Percentiles rank a stretch among this genome's conserved stretches.
Evolutionary conservation across 2,888 invertebrate species (phyloP).

Genomic region (Charanyca ferruginea): DNA sequence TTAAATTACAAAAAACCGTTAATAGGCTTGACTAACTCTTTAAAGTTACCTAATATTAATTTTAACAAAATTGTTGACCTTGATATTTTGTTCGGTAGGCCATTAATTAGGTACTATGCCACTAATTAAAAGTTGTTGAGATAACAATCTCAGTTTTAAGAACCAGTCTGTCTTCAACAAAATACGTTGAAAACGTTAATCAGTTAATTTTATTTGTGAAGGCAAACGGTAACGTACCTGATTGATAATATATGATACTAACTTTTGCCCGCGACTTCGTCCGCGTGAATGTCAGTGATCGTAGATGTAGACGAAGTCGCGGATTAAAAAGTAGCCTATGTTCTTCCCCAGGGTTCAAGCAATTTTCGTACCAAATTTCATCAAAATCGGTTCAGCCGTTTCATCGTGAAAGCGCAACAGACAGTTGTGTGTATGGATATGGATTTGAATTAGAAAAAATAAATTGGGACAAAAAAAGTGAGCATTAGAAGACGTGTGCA

Average conservation of each 20-base stretch:
- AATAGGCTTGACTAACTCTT: constrained; percentile 17
- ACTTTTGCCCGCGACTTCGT: no score
- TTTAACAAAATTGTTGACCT: constrained; percentile 15
- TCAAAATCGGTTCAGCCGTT: no score
- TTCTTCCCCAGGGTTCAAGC: no score
- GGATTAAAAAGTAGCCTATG: no score
- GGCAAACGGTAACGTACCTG: not conserved
- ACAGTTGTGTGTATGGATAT: no score
- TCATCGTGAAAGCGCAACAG: no score
- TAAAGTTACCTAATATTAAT: constrained; percentile 4
- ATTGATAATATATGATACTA: no score
- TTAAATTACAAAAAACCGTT: constrained; percentile 20
- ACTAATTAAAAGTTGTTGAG: constrained; percentile 41
- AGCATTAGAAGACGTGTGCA: constrained; percentile 1
- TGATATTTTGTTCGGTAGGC: constrained; percentile 21
- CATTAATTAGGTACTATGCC: constrained; percentile 31
- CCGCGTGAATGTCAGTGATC: no score
- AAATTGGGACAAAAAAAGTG: not conserved
- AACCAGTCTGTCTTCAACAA: not conserved
- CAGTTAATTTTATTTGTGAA: not conserved
- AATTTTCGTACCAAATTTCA: no score
- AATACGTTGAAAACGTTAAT: constrained; percentile 3
- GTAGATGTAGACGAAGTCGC: no score
- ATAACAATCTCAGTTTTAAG: constrained; percentile 15
- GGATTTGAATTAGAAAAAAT: not conserved